Base-by-base conservation (phyloP, 2,113 vertebrate genomes). In the Scatophagus argus region DNA sequence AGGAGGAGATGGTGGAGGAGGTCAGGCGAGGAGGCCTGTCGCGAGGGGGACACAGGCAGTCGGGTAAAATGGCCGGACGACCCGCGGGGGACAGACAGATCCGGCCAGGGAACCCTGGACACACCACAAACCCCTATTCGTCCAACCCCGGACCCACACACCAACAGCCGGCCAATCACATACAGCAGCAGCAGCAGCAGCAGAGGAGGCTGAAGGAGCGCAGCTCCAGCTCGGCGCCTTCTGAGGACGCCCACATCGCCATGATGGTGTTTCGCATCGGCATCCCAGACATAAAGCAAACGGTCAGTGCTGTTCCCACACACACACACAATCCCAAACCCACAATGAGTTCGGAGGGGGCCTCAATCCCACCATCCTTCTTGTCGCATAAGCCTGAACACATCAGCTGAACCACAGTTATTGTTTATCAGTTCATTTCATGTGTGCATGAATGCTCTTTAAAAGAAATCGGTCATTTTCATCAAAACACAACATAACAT, bases 231-330 rank as follows among this genome's bases (percentile, higher is more conserved):
- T 92, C 95, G 0, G 89, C 91, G 8, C 91, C 92, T 41, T 81
- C 94, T 23, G 96, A 97, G 36, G 96, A 97, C 79, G 70, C 95
- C 77, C 95, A 96, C 91, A 95, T 97, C 86, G 95, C 96, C 93
- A 96, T 98, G 96, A 96, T 96, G 96, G 96, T 98, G 88, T 98
- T 98, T 83, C 94, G 97, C 71, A 98, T 98, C 23, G 97, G 97
- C 83, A 97, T 98, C 89, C 96, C 97, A 14, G 97, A 98, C 92
- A 95, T 98, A 77, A 97, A 97, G 89, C 96, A 97, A 91, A 98
- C 97, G 88, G 97, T 98, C 82, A 96, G 96, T 90, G 61, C 27
- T 41, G 72, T 36, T 31, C 0, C 14, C 12, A 3, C 54, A 43
- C 76, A 74, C 46, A 38, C 74, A 7, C 70, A 34, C 79, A 78